Conservation (phyloP, 2,888 invertebrate genomes). For the Pyrrhosoma nymphula region DNA sequence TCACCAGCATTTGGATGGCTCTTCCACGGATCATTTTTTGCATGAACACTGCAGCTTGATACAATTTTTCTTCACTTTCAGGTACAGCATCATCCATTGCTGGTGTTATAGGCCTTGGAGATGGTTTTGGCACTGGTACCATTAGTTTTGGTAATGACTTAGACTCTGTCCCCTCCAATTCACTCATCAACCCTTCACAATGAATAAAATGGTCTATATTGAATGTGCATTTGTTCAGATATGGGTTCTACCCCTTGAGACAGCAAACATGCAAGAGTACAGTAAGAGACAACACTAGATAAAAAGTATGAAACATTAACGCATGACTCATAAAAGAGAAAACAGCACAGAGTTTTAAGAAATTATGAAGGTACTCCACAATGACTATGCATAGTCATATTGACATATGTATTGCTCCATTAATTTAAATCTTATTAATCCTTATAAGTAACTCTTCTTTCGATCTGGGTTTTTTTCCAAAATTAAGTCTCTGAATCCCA, state of each 20-base stretch:
- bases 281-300: not conserved
- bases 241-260: not conserved
- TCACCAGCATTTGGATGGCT: conserved; percentile 86
- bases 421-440: no score
- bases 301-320: no score
- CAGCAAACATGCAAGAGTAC: not conserved
- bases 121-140: conserved; percentile 76
- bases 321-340: no score
- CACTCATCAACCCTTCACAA: conserved; percentile 36
- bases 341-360: no score
- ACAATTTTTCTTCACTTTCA: conserved; percentile 77
- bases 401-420: no score
- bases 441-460: no score
- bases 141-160: conserved; percentile 77
- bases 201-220: conserved; percentile 71
- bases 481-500: no score
- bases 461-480: no score
- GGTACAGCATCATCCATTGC: conserved; percentile 75
- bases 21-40: conserved; percentile 86
- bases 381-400: no score
- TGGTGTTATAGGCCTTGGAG: conserved; percentile 76
- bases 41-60: conserved; percentile 82
- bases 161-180: not conserved
- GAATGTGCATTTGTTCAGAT: not conserved
- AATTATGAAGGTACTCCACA: no score